phyloP scores from a whole-genome alignment of 2,113 vertebrate species.

The Crotalus helleri region DNA sequence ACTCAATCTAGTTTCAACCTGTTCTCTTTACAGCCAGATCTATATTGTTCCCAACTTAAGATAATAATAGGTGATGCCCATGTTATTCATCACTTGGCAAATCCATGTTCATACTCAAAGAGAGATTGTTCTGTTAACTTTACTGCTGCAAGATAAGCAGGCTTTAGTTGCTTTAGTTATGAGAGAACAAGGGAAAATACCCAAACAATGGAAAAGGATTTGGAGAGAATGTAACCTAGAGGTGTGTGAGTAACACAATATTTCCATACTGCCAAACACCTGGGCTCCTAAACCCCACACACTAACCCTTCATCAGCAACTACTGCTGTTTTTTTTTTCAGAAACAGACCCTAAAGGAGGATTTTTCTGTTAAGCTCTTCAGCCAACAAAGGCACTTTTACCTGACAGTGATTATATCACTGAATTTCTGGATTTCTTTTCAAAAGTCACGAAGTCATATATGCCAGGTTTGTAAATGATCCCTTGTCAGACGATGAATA shows the following conservation, averaged over 20 bases:
- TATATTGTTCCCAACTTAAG: not conserved
- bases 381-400: not conserved
- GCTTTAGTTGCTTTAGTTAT: conserved; percentile 5
- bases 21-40: conserved; percentile 6
- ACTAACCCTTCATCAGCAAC: not conserved
- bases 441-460: not conserved
- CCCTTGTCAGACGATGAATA: not conserved
- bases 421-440: not conserved
- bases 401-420: not conserved
- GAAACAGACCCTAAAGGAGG: not conserved
- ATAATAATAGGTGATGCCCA: conserved; percentile 27
- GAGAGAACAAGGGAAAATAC: not conserved
- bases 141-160: not conserved
- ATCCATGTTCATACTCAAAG: conserved; percentile 16
- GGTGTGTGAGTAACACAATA: conserved; percentile 16
- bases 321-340: not conserved
- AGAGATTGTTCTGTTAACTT: conserved; percentile 6
- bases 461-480: not conserved
- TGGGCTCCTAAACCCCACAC: not conserved
- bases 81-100: conserved; percentile 17
- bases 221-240: not conserved
- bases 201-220: not conserved
- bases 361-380: not conserved
- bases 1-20: conserved; percentile 10
- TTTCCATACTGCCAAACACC: conserved; percentile 8